phyloP scores from a whole-genome alignment of 2,113 vertebrate species.

The Anas platyrhynchos region DNA sequence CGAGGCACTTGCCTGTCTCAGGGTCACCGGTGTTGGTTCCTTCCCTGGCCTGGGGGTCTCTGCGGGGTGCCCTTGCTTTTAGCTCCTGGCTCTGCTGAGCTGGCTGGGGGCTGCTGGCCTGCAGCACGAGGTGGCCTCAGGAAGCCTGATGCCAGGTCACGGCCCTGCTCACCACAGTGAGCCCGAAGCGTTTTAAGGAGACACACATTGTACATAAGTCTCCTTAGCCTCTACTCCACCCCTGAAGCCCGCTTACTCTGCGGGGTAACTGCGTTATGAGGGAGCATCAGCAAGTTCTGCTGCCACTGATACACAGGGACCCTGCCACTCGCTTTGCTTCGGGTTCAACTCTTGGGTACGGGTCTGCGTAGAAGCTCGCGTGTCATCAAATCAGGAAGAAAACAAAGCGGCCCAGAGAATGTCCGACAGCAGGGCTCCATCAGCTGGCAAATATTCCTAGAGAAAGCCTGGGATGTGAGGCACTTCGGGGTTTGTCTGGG shows the following conservation, averaged over 20 bases:
- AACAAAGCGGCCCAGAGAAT: neutral
- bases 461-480: neutral
- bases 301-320: accelerated
- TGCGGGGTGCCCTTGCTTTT: neutral
- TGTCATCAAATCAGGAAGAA: accelerated
- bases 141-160: neutral
- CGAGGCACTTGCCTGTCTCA: accelerated
- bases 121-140: neutral
- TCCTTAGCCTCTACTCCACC: accelerated
- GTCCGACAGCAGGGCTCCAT: neutral
- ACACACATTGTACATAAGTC: neutral
- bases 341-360: neutral
- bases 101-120: neutral
- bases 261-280: accelerated
- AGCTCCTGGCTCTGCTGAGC: neutral
- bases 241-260: neutral
- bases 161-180: neutral
- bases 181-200: neutral
- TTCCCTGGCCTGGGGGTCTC: accelerated
- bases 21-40: accelerated
- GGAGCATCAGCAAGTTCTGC: neutral
- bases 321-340: neutral
- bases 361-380: neutral
- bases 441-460: neutral
- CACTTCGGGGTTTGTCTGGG: neutral